phyloP scores from a whole-genome alignment of 2,888 invertebrate genomes.

The Lasius fuliginosus region DNA sequence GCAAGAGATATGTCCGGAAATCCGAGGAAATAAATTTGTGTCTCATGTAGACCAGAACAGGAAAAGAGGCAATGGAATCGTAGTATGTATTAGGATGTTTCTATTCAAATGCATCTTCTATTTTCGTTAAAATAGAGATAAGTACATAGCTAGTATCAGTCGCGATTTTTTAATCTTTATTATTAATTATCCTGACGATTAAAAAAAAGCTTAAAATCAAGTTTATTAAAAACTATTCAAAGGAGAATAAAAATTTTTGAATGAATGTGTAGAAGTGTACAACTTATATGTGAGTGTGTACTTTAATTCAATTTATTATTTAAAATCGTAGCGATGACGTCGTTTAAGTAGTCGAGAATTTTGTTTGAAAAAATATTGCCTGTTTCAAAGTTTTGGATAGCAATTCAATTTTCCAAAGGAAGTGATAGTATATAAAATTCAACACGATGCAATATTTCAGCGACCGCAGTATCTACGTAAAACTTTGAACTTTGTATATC shows the following conservation, averaged over 20 bases:
- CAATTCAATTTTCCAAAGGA: constrained; percentile 21
- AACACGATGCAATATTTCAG: constrained; percentile 22
- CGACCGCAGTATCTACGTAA: constrained; percentile 3
- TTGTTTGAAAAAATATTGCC: neutral
- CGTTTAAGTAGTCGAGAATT: neutral
- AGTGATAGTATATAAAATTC: neutral
- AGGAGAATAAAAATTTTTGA: neutral
- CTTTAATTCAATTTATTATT: constrained; percentile 23
- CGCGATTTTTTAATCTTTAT: neutral
- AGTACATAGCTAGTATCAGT: neutral
- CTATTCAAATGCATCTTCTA: neutral
- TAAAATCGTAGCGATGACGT: neutral
- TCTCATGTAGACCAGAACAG: neutral
- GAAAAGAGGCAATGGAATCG: neutral
- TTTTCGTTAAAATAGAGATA: neutral
- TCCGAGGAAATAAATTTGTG: constrained; percentile 4
- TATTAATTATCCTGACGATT: neutral
- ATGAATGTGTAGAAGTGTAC: too few relatives aligned
- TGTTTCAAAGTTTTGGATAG: neutral
- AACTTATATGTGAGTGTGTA: neutral
- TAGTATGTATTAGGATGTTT: neutral
- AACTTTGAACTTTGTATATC: constrained; percentile 27
- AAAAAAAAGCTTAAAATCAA: neutral
- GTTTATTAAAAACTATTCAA: neutral
- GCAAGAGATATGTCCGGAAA: neutral